A percentile compares a stretch with the other conserved stretches of the same genome.
Conservation (phyloP, 2,113 vertebrate genomes). For the Archocentrus centrarchus region DNA sequence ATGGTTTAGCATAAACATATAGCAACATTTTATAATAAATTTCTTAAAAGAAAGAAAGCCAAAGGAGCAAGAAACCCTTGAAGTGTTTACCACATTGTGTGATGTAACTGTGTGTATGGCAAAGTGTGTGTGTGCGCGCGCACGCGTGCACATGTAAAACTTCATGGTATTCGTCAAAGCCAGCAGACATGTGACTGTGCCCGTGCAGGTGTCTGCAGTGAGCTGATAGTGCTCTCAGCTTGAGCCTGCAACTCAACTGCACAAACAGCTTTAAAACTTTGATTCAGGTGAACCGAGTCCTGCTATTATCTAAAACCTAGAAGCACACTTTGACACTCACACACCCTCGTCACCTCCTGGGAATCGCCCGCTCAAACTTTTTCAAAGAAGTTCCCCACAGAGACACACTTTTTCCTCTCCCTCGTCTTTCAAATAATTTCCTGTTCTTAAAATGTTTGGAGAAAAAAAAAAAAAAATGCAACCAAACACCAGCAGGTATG, state of each 20-base stretch:
- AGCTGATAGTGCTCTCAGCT: conserved; percentile 57
- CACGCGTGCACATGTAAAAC: not conserved
- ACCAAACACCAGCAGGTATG: conserved; percentile 34
- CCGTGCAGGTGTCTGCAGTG: conserved; percentile 47
- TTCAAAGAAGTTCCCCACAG: conserved; percentile 37
- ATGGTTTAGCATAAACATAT: not conserved
- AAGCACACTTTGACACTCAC: conserved; percentile 10
- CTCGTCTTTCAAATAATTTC: conserved; percentile 28
- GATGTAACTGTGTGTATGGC: not conserved
- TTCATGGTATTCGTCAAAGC: conserved; percentile 17
- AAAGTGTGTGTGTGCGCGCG: not conserved
- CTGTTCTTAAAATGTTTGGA: conserved; percentile 12
- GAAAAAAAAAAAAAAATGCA: conserved; percentile 1
- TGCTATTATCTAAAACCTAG: conserved; percentile 37
- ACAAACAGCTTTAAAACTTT: conserved; percentile 35
- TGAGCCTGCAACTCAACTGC: conserved; percentile 34
- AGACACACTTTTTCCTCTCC: not conserved
- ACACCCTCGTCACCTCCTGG: conserved; percentile 21
- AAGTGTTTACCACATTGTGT: not conserved
- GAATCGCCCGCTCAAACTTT: conserved; percentile 15
- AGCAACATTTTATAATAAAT: not conserved
- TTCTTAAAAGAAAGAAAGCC: not conserved
- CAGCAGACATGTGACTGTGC: conserved; percentile 14
- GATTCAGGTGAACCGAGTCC: conserved; percentile 31
- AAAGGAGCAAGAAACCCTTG: not conserved